Evolutionary conservation across 2,888 invertebrate species (phyloP).

Genomic region (Caenorhabditis sinica): DNA sequence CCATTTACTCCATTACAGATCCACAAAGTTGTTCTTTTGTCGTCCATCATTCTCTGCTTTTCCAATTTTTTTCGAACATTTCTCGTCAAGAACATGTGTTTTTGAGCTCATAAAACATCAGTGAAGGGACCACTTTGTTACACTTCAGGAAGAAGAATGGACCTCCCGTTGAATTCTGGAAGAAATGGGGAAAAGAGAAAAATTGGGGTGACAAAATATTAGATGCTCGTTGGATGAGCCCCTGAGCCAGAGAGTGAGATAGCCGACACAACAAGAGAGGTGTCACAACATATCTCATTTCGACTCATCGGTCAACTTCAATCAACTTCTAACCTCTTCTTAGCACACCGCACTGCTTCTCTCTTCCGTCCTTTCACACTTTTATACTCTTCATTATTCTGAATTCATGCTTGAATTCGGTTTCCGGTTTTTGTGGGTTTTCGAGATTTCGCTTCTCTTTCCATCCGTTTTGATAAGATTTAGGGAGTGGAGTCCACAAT

Average conservation of each 20-base stretch:
- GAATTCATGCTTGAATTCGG: conserved; percentile 3
- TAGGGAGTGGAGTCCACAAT: background rate
- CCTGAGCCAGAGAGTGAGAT: conserved; percentile 25
- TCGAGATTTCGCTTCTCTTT: background rate
- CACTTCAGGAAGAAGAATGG: conserved; percentile 35
- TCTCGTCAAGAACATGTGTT: conserved; percentile 66
- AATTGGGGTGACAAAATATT: conserved; percentile 56
- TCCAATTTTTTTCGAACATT: conserved; percentile 51
- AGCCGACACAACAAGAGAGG: conserved; percentile 56
- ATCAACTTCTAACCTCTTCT: conserved; percentile 67
- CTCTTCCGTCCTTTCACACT: conserved; percentile 43
- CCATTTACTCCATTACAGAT: conserved; percentile 49
- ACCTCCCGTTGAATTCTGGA: conserved; percentile 52
- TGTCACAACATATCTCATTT: conserved; percentile 70
- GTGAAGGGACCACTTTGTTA: conserved; percentile 55
- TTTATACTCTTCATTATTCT: conserved; percentile 49
- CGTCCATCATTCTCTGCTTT: conserved; percentile 19
- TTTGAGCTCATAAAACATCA: conserved; percentile 59
- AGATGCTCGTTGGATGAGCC: conserved; percentile 29
- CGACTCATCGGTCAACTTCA: conserved; percentile 70
- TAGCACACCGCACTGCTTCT: conserved; percentile 55
- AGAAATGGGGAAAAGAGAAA: conserved; percentile 13
- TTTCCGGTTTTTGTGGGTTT: conserved; percentile 11
- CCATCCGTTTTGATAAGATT: background rate
- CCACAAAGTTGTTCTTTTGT: conserved; percentile 35